Evolutionary conservation across 1,140 invertebrate genomes (phyloP).

Genomic region (Leptestheria dahalacensis): DNA sequence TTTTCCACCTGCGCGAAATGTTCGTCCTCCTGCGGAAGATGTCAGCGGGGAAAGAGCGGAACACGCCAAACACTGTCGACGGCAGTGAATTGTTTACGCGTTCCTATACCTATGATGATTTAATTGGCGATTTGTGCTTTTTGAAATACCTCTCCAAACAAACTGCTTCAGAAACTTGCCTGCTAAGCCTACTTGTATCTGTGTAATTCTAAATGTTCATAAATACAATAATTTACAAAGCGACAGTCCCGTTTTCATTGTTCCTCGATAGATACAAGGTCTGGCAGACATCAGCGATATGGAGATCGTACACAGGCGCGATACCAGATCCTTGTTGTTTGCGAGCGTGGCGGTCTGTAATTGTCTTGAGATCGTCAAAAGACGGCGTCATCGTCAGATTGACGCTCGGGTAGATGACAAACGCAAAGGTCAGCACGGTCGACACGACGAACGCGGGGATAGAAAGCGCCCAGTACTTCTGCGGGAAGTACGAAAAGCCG

Average conservation of each 20-base stretch:
- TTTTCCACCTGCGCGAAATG: not conserved
- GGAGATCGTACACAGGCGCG: slow-evolving; percentile 41
- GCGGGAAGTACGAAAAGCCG: slow-evolving; percentile 63
- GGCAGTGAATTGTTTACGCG: not conserved
- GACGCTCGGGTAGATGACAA: slow-evolving; percentile 68
- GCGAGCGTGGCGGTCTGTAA: slow-evolving; percentile 43
- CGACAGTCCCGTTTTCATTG: no score
- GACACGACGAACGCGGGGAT: slow-evolving; percentile 62
- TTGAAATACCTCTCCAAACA: not conserved
- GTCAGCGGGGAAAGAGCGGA: not conserved
- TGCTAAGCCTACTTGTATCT: not conserved
- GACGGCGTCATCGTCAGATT: slow-evolving; percentile 57
- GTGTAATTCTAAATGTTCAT: not conserved
- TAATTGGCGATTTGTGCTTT: not conserved
- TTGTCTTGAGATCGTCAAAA: slow-evolving; percentile 49
- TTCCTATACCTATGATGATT: not conserved
- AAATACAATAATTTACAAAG: no score
- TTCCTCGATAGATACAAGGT: slow-evolving; percentile 37
- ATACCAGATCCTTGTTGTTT: slow-evolving; percentile 27
- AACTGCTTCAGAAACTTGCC: not conserved
- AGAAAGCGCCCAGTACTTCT: slow-evolving; percentile 77
- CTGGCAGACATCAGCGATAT: slow-evolving; percentile 39
- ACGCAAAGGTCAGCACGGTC: slow-evolving; percentile 52
- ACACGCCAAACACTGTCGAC: not conserved
- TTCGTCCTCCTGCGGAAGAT: not conserved